phyloP scores from a whole-genome alignment of 2,113 vertebrate species.

The Dissostichus mawsoni region DNA sequence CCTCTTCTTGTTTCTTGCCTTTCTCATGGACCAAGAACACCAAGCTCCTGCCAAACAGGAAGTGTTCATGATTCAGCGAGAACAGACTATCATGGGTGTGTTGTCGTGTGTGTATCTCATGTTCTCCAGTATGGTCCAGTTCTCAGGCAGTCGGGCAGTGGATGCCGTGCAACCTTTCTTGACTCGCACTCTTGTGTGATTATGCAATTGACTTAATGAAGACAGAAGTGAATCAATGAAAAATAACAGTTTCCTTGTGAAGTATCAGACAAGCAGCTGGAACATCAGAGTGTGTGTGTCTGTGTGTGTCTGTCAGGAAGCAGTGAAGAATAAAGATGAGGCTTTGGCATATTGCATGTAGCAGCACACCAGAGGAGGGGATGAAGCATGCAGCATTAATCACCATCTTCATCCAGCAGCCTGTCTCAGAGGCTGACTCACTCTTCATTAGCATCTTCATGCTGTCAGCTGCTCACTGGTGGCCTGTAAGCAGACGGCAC shows the following conservation, averaged over 20 bases:
- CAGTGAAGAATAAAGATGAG: constrained; percentile 46
- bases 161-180: background rate
- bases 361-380: constrained; percentile 50
- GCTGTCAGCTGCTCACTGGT: constrained; percentile 61
- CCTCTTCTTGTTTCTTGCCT: constrained; percentile 42
- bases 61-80: constrained; percentile 54
- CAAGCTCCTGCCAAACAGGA: constrained; percentile 59
- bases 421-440: constrained; percentile 72
- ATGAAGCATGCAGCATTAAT: constrained; percentile 63
- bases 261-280: constrained; percentile 33
- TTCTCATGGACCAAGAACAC: constrained; percentile 54
- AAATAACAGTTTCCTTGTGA: constrained; percentile 24
- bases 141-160: background rate
- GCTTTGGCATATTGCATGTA: constrained; percentile 53
- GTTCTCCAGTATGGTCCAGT: constrained; percentile 4
- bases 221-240: constrained; percentile 15
- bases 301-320: constrained; percentile 38
- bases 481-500: constrained; percentile 24
- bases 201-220: background rate
- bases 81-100: constrained; percentile 36
- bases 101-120: constrained; percentile 18
- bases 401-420: constrained; percentile 65
- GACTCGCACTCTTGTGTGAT: background rate
- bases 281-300: background rate
- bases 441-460: constrained; percentile 65